These are phyloP conservation scores for Boulengerochromis microlepis DNA, from an alignment of 2,113 vertebrate genomes.

Conservation along the genomic window DNA sequence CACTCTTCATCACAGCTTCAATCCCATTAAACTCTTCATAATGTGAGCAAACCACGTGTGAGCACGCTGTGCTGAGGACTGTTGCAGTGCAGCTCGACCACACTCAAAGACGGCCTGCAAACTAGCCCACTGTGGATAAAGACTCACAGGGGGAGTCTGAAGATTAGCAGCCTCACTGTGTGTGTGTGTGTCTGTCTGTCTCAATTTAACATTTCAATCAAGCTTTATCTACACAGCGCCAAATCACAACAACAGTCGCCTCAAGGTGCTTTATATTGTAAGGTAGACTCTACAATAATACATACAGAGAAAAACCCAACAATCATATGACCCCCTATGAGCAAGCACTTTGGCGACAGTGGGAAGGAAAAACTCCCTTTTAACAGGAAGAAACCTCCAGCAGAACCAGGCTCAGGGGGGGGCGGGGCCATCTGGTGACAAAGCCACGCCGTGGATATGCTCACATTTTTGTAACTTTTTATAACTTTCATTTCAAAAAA, in stretches of 20 bases:
- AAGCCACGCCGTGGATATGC: background rate
- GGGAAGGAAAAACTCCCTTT: background rate
- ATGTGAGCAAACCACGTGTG: background rate
- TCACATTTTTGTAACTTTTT: background rate
- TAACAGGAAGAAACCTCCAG: background rate
- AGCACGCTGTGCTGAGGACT: background rate
- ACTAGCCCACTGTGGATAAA: conserved; percentile 1
- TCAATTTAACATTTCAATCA: background rate
- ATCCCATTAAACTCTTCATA: background rate
- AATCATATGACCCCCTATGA: fast-evolving
- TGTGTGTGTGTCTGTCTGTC: fast-evolving
- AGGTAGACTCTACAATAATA: fast-evolving
- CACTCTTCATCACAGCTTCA: background rate
- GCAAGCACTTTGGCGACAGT: fast-evolving
- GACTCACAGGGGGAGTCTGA: background rate
- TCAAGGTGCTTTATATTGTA: fast-evolving
- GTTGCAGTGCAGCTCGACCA: background rate
- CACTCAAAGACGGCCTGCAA: background rate
- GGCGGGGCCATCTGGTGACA: background rate
- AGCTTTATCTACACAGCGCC: background rate
- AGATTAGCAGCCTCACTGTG: background rate
- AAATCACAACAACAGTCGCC: background rate
- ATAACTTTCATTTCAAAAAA: background rate
- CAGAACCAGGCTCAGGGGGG: background rate
- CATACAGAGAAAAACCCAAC: fast-evolving